These are phyloP conservation scores for Myotis davidii DNA, from an alignment of 2,113 vertebrate genomes.

Conservation along the genomic window DNA sequence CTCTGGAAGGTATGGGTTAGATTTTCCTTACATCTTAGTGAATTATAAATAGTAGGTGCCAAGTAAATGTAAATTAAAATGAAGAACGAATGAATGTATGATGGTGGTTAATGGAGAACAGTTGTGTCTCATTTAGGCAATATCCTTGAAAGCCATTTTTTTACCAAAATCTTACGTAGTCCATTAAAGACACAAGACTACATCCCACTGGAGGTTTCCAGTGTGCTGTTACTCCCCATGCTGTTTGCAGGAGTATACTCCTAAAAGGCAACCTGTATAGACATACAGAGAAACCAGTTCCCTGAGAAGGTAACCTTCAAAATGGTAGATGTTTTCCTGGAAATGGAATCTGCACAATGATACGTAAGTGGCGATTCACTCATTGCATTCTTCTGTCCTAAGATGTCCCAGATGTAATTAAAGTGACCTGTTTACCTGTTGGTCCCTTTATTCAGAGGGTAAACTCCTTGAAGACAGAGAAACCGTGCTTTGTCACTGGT, in stretches of 20 bases:
- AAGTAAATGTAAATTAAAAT: conserved; percentile 29
- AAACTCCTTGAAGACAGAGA: neutral
- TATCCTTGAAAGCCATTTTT: neutral
- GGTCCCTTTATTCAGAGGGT: neutral
- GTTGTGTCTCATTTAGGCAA: neutral
- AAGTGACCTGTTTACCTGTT: neutral
- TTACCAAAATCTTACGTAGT: neutral
- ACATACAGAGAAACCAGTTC: neutral
- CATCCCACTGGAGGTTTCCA: neutral
- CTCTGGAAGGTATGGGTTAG: neutral
- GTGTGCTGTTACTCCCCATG: neutral
- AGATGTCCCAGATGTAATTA: neutral
- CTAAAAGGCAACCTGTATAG: neutral
- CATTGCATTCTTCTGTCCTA: neutral
- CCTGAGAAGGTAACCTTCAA: neutral
- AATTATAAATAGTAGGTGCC: neutral
- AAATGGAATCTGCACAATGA: neutral
- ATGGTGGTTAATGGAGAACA: neutral
- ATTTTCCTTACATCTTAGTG: conserved; percentile 6
- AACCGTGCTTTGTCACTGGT: neutral
- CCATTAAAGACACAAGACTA: neutral
- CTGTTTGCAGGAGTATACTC: neutral
- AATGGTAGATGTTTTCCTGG: neutral
- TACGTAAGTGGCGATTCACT: neutral
- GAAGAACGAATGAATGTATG: neutral